These are phyloP conservation scores for Pyrgilauda ruficollis DNA, from an alignment of 2,113 vertebrate species.

Conservation along the genomic window DNA sequence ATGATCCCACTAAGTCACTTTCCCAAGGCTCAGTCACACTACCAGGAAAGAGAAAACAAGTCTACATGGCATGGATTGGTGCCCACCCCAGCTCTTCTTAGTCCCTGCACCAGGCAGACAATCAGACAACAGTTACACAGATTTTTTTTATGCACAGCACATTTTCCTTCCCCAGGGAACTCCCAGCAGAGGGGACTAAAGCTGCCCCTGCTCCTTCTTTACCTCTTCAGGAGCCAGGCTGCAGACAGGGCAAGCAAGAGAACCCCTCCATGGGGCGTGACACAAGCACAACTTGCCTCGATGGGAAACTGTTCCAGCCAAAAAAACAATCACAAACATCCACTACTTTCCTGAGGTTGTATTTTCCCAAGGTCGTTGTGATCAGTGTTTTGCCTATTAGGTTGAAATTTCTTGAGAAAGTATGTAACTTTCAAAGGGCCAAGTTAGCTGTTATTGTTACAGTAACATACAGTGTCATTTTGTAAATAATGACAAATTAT, in stretches of 20 bases:
- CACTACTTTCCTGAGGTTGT: not conserved
- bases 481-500: not conserved
- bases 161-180: not conserved
- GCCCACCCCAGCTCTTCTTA: not conserved
- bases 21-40: not conserved
- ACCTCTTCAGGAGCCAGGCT: not conserved
- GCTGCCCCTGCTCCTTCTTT: not conserved
- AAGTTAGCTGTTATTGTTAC: not conserved
- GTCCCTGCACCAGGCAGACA: not conserved
- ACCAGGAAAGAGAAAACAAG: not conserved
- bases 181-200: not conserved
- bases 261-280: not conserved
- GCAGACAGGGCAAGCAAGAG: not conserved
- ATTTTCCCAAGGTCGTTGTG: not conserved
- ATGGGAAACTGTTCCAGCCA: not conserved
- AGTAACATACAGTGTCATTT: not conserved
- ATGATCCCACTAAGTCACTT: not conserved
- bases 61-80: not conserved
- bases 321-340: not conserved
- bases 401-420: not conserved
- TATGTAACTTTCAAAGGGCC: not conserved
- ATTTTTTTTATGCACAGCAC: not conserved
- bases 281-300: not conserved
- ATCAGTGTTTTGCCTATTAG: not conserved
- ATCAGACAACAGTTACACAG: not conserved